Evolutionary conservation across 1,140 invertebrate genomes (phyloP), one percentile per base, ranked within the genome.

Genomic region (Scaptomyza pallida): DNA sequence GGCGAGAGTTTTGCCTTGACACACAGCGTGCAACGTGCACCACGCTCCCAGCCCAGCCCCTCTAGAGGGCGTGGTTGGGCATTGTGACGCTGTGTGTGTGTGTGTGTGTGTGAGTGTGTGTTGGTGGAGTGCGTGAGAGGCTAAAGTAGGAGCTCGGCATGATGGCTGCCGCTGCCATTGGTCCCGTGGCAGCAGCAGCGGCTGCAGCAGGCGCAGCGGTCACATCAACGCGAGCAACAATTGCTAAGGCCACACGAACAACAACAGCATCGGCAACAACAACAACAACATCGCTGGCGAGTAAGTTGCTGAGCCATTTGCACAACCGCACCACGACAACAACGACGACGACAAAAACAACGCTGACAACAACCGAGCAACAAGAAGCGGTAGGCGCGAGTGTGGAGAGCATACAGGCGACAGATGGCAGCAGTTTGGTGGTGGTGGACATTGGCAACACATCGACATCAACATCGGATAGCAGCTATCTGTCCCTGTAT

Each of bases 401-500:
- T 15, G 3, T n/a, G 16, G 17, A 40, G 40, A 26, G 13, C 30
- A 45, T n/a, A 23, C 3, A 26, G 44, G 35, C n/a, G 19, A 35
- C 19, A 33, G 33, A 40, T 9, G 63, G 15, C 6, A 44, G 60
- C 15, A 45, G 30, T 2, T 26, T 30, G 26, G 6, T 30, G 26
- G 26, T 30, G 6, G 59, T 50, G 17, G 71, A 30, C 15, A 16
- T 59, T 5, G 61, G 9, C 13, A 37, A 51, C 60, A 56, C 76
- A 52, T 68, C 80, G 26, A 30, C 26, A 30, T 8, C 26, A 6
- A 9, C 26, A 30, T 8, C 26, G 8, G 26, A 9, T 9, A 23
- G 33, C 44, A 86, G 64, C 50, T 81, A 64, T 26, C 44, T 78
- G 52, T 65, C 85, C 44, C 67, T 82, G 23, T 86, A 88, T 56